Percentiles rank a stretch among this genome's conserved stretches.
These are phyloP conservation scores for Thysanoteuthis rhombus DNA, from an alignment of 2,888 invertebrate species.

Conservation along the genomic window DNA sequence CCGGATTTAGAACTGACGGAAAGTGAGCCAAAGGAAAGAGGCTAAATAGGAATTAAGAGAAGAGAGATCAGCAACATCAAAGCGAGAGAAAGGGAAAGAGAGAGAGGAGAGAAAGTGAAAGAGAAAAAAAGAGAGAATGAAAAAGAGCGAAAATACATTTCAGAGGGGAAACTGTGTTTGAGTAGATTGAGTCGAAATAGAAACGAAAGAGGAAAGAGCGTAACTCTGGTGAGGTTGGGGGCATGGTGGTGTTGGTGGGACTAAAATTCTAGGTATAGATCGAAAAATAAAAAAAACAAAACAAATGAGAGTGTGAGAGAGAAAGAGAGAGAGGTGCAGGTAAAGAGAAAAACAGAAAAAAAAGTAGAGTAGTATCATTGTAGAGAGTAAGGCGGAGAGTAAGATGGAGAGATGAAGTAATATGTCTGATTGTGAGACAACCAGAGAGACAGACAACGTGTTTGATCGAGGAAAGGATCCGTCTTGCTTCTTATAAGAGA, in stretches of 20 bases:
- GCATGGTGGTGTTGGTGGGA: too few species aligned
- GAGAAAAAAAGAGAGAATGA: background rate
- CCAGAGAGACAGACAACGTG: background rate
- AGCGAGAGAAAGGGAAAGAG: background rate
- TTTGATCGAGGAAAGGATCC: background rate
- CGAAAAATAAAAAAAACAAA: background rate
- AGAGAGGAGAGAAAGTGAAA: background rate
- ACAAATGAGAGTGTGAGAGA: background rate
- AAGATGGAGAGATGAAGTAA: background rate
- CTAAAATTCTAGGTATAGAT: background rate
- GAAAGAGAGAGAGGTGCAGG: background rate
- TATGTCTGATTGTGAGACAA: background rate
- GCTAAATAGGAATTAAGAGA: too few species aligned
- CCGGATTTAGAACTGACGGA: too few species aligned
- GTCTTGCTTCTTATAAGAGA: background rate
- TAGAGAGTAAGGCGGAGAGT: background rate
- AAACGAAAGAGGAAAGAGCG: too few species aligned
- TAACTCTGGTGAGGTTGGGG: too few species aligned
- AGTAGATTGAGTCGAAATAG: too few species aligned
- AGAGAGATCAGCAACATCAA: too few species aligned
- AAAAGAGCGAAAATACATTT: background rate
- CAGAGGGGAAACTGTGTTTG: too few species aligned
- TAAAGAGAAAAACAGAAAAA: background rate
- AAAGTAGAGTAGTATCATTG: background rate
- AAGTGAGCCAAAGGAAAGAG: too few species aligned